Conservation (phyloP, 2,797 vertebrate species). For the Adelosebastes latens region DNA sequence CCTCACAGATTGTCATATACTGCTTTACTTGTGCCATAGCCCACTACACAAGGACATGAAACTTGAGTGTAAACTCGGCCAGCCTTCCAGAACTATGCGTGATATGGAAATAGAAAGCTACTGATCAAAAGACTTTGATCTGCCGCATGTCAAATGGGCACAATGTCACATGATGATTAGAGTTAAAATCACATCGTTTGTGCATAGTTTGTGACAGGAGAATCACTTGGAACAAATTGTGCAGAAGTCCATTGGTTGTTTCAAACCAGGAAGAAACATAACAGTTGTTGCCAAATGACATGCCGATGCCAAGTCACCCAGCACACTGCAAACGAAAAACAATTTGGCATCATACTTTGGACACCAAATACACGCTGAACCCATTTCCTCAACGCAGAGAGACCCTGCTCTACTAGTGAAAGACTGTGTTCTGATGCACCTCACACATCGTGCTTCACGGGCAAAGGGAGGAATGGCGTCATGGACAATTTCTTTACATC, state of each 20-base stretch:
- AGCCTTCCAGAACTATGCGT: background rate
- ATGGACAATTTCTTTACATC: slow-evolving; percentile 43
- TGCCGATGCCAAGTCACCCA: slow-evolving; percentile 9
- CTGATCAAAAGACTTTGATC: background rate
- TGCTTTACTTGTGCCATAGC: background rate
- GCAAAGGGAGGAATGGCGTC: slow-evolving; percentile 18
- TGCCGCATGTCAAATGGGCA: background rate
- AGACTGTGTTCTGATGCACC: slow-evolving; percentile 4
- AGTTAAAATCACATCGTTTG: background rate
- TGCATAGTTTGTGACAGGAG: background rate
- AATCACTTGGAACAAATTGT: slow-evolving; percentile 28
- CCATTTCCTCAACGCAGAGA: background rate
- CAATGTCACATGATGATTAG: background rate
- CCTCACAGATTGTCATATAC: background rate
- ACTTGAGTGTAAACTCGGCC: background rate
- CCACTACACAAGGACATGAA: background rate
- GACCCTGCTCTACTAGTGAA: slow-evolving; percentile 1
- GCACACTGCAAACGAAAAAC: slow-evolving; percentile 6
- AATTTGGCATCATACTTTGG: slow-evolving; percentile 29
- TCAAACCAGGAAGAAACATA: slow-evolving; percentile 12
- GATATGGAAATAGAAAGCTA: background rate
- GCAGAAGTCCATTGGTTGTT: background rate
- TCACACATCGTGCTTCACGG: slow-evolving; percentile 19
- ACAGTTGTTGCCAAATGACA: slow-evolving; percentile 22
- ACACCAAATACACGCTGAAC: background rate